These are phyloP conservation scores for Siniperca scherzeri DNA, from an alignment of 2,797 vertebrate species.

Conservation along the genomic window DNA sequence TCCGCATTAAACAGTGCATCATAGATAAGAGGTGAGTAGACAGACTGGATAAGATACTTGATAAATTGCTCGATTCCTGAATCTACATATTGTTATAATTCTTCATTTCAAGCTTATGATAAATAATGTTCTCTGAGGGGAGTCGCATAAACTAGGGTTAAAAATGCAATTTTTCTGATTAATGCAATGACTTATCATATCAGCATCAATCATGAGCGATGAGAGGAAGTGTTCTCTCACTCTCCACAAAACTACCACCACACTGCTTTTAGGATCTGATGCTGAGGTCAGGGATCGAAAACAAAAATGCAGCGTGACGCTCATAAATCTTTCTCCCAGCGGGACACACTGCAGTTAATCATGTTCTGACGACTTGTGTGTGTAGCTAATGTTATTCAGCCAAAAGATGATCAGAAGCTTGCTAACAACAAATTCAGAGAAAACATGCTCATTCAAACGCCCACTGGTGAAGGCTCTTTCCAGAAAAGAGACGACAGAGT, in stretches of 20 bases:
- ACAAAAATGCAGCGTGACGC: slow-evolving; percentile 52
- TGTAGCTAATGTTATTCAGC: slow-evolving; percentile 39
- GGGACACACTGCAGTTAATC: slow-evolving; percentile 58
- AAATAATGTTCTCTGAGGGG: slow-evolving; percentile 7
- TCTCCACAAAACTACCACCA: slow-evolving; percentile 34
- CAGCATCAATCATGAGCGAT: slow-evolving; percentile 43
- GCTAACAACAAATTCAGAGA: slow-evolving; percentile 35
- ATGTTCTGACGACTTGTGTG: slow-evolving; percentile 59
- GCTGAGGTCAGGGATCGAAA: slow-evolving; percentile 56
- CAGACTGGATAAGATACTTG: not conserved
- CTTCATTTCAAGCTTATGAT: slow-evolving; percentile 10
- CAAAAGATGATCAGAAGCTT: slow-evolving; percentile 47
- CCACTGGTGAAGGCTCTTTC: slow-evolving; percentile 31
- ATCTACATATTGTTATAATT: not conserved
- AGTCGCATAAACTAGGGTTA: slow-evolving; percentile 27
- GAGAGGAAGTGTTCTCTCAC: slow-evolving; percentile 45
- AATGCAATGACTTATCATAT: slow-evolving; percentile 38
- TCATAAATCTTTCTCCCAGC: slow-evolving; percentile 65
- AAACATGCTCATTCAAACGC: slow-evolving; percentile 23
- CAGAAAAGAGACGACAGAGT: slow-evolving; percentile 11
- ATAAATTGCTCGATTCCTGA: not conserved
- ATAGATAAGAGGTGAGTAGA: not conserved
- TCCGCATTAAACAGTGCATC: not conserved
- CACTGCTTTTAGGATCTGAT: slow-evolving; percentile 35
- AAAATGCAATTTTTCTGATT: slow-evolving; percentile 48